Evolutionary conservation across 2,113 vertebrate genomes (phyloP), one percentile per base, ranked within the genome.

Genomic region (Amphilophus citrinellus): DNA sequence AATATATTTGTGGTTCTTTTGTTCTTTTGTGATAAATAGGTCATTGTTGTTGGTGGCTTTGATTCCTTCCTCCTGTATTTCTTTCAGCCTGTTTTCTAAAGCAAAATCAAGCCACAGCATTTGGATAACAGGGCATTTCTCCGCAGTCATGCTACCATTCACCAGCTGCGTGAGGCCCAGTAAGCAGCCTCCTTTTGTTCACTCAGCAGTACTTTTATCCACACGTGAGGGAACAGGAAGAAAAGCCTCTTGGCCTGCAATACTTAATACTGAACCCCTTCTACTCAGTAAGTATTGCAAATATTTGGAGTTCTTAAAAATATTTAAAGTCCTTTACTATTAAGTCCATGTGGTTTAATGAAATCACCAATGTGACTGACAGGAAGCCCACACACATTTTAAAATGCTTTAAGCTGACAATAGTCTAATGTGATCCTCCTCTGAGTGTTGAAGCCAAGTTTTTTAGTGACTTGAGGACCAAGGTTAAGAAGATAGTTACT

Each of bases 141-240:
- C 27, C 56, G 37, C 24, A 9, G 14, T 84, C 85, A 87, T 78
- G 60, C 61, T 66, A 22, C 77, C 79, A 27, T 84, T 86, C 50
- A n/a, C 57, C 32, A 11, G 61, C 53, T 27, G 44, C 60, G 7
- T 63, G 73, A 77, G 63, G 47, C 9, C 50, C 58, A 65, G 73
- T 80, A 91, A 89, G 82, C 57, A 75, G 78, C 68, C 44, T 68
- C n/a, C 78, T 88, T 88, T 84, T 88, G 77, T 85, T 87, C 84
- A 61, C 37, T 83, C 57, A 60, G 35, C 2, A 10, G 79, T 50
- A 59, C 77, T 66, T 91, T 79, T 76, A 75, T 83, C 59, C 63
- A 91, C 90, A 94, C 87, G 90, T 93, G 93, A 95, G 76, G 85
- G 85, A 91, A 37, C 79, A 86, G 58, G 50, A 82, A 61, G 85